Percentiles rank a stretch among this genome's conserved stretches.
Evolutionary conservation across 2,888 invertebrate species (phyloP).

Genomic region (Sthenelais limicola): DNA sequence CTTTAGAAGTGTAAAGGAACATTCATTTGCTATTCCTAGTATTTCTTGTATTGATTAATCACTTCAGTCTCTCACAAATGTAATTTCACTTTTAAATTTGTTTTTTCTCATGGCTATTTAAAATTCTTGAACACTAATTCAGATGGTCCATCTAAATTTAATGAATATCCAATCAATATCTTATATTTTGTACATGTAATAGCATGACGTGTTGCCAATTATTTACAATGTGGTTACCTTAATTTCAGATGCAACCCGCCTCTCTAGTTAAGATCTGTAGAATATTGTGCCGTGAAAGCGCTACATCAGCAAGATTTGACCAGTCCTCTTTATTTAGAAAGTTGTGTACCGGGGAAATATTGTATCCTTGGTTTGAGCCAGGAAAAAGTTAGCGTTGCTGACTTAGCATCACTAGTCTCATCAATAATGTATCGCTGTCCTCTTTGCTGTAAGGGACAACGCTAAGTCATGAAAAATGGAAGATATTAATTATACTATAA

Average conservation of each 20-base stretch:
- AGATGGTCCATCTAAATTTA: neutral
- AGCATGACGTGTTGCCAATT: neutral
- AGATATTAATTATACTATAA: too few species aligned
- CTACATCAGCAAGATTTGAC: conserved; percentile 7
- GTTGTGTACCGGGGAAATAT: conserved; percentile 58
- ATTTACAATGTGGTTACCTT: conserved; percentile 7
- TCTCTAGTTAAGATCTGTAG: conserved; percentile 24
- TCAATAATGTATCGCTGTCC: too few species aligned
- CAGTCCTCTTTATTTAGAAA: conserved; percentile 46
- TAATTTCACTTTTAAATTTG: neutral
- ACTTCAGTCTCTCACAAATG: neutral
- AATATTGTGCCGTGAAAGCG: neutral
- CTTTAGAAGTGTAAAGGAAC: too few species aligned
- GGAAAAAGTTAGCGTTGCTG: too few species aligned
- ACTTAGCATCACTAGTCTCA: too few species aligned
- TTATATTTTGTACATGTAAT: too few species aligned
- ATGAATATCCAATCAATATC: neutral
- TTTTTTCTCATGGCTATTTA: too few species aligned
- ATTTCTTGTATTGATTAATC: too few species aligned
- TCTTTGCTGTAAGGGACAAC: too few species aligned
- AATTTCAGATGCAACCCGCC: conserved; percentile 38
- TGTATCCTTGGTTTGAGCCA: conserved; percentile 64
- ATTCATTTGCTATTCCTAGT: too few species aligned
- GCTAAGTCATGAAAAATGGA: too few species aligned
- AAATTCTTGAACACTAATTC: too few species aligned